Conservation (phyloP, 2,888 invertebrate species). For the Ceramica pisi region DNA sequence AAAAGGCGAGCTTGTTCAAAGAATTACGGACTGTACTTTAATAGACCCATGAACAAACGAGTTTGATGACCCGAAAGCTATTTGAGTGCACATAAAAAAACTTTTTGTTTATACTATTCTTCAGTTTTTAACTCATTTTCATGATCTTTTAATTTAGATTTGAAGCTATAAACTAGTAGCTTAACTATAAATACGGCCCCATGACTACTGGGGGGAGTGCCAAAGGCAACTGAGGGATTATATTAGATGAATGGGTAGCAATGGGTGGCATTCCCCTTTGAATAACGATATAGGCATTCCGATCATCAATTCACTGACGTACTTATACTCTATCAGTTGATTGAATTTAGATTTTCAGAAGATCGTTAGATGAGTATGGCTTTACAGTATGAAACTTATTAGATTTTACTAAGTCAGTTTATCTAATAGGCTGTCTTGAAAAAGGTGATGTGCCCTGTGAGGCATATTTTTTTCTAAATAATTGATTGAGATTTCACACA, state of each 20-base stretch:
- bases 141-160: slow-evolving; percentile 15
- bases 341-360: not conserved
- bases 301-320: slow-evolving; percentile 12
- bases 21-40: slow-evolving; percentile 20
- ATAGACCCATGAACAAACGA: not conserved
- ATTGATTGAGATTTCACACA: not conserved
- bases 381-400: not conserved
- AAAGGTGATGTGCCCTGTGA: not conserved
- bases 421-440: not conserved
- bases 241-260: slow-evolving; percentile 30
- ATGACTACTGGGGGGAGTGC: slow-evolving; percentile 14
- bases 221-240: slow-evolving; percentile 23
- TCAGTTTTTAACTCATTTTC: slow-evolving; percentile 15
- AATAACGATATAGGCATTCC: not conserved
- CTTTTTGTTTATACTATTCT: not conserved
- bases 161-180: not conserved
- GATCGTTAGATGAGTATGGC: not conserved
- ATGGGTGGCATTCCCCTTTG: slow-evolving; percentile 21
- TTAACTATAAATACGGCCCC: slow-evolving; percentile 37
- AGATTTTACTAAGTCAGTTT: not conserved
- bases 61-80: slow-evolving; percentile 26
- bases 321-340: not conserved
- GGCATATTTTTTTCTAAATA: not conserved
- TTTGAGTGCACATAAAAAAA: not conserved
- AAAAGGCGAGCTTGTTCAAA: slow-evolving; percentile 49